A percentile compares a stretch with the other conserved stretches of the same genome.
Evolutionary conservation across 2,797 vertebrate genomes (phyloP).

Genomic region (Oophaga sylvatica): DNA sequence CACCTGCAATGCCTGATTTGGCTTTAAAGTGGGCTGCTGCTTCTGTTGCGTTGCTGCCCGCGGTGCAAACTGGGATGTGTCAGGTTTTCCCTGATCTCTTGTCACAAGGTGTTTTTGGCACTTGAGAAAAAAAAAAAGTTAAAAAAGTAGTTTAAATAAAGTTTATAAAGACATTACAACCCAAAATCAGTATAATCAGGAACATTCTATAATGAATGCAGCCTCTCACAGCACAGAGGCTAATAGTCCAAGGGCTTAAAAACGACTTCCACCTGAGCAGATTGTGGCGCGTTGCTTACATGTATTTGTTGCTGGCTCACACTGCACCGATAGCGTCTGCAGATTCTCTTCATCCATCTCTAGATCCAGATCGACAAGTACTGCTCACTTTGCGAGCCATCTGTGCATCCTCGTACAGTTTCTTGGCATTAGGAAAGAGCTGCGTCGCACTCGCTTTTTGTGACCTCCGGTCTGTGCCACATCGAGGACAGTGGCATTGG

Average conservation of each 20-base stretch:
- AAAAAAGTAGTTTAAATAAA: not conserved
- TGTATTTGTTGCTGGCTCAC: conserved; percentile 93
- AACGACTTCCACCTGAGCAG: not conserved
- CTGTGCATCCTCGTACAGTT: conserved; percentile 97
- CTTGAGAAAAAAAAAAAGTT: conserved; percentile 67
- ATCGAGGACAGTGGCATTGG: conserved; percentile 89
- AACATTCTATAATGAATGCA: not conserved
- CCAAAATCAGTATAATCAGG: not conserved
- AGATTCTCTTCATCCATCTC: conserved; percentile 96
- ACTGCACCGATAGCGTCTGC: conserved; percentile 91
- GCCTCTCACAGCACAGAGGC: too few species aligned
- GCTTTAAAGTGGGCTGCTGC: conserved; percentile 75
- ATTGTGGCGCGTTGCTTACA: conserved; percentile 75
- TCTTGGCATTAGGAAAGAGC: conserved; percentile 98
- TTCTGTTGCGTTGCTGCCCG: conserved; percentile 89
- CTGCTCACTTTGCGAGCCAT: conserved; percentile 97
- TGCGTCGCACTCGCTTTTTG: conserved; percentile 95
- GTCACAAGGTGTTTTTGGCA: conserved; percentile 90
- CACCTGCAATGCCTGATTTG: conserved; percentile 88
- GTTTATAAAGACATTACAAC: not conserved
- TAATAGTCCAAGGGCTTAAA: too few species aligned
- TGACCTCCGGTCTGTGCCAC: conserved; percentile 93
- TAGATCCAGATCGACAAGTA: conserved; percentile 93
- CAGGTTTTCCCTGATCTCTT: conserved; percentile 86
- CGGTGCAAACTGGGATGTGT: conserved; percentile 92